Evolutionary conservation across 2,888 invertebrate genomes (phyloP).

Genomic region (Heliconius erato): DNA sequence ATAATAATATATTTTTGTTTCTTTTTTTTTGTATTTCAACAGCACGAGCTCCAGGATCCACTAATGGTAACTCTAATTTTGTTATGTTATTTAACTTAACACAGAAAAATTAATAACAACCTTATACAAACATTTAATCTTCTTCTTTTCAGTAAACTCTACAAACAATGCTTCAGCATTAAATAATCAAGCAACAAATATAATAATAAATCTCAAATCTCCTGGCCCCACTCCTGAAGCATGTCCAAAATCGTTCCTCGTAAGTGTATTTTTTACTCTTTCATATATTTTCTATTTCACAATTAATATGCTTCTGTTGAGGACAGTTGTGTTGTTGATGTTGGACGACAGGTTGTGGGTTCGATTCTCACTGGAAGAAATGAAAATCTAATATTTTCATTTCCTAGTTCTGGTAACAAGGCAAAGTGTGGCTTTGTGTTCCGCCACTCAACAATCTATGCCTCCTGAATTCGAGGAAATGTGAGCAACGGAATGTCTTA

Average conservation of each 20-base stretch:
- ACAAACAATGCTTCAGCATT: conserved; percentile 6
- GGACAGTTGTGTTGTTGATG: no score
- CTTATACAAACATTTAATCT: background rate
- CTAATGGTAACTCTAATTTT: conserved; percentile 8
- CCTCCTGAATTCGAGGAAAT: no score
- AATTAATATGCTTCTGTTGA: background rate
- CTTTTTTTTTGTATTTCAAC: background rate
- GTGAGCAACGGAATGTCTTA: background rate
- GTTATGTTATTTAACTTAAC: background rate
- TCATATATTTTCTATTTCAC: background rate
- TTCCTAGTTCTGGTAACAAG: background rate
- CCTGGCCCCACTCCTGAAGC: background rate
- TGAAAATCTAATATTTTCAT: background rate
- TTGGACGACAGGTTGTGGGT: no score
- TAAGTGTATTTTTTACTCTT: background rate
- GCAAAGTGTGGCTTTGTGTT: background rate
- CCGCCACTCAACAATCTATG: no score
- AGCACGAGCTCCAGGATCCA: conserved; percentile 9
- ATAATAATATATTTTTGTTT: background rate
- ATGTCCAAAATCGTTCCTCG: conserved; percentile 6
- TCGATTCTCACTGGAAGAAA: background rate
- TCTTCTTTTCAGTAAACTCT: conserved; percentile 21
- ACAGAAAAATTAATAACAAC: background rate
- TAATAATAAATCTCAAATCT: conserved; percentile 9
- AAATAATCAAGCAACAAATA: conserved; percentile 17